phyloP scores from a whole-genome alignment of 2,888 invertebrate genomes.

The Campoletis raptor region DNA sequence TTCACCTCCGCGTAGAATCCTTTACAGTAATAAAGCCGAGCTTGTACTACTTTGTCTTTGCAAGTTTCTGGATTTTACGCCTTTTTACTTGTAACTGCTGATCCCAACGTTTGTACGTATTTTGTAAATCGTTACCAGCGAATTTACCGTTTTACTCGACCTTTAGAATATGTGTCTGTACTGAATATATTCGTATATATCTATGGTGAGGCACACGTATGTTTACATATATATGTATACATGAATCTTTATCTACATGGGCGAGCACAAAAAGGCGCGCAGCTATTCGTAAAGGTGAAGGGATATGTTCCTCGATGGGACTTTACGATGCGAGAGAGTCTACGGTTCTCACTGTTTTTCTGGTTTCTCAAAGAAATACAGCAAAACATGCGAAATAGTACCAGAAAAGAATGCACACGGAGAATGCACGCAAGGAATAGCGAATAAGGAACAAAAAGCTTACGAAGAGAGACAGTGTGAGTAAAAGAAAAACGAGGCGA shows the following conservation, averaged over 20 bases:
- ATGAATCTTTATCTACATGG: conserved; percentile 28
- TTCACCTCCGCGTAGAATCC: neutral
- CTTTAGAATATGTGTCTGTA: neutral
- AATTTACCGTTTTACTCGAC: conserved; percentile 49
- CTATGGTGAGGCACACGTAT: neutral
- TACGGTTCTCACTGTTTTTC: conserved; percentile 40
- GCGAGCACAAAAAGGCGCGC: conserved; percentile 42
- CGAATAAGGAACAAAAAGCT: conserved; percentile 35
- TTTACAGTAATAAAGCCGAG: neutral
- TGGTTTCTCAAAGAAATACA: conserved; percentile 26
- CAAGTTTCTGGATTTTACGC: neutral
- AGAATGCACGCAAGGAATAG: conserved; percentile 16
- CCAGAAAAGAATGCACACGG: conserved; percentile 27
- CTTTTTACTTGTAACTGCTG: neutral
- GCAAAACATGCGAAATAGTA: conserved; percentile 47
- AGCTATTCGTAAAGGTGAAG: conserved; percentile 25
- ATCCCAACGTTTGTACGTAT: conserved; percentile 29
- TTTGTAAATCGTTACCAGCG: conserved; percentile 48
- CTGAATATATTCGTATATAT: conserved; percentile 5
- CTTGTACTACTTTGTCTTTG: neutral
- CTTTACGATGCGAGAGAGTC: conserved; percentile 56
- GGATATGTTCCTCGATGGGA: conserved; percentile 52
- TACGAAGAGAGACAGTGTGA: neutral
- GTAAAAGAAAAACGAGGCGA: conserved; percentile 19
- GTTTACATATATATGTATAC: conserved; percentile 8